phyloP scores from a whole-genome alignment of 2,797 vertebrate species.

The Falco columbarius region DNA sequence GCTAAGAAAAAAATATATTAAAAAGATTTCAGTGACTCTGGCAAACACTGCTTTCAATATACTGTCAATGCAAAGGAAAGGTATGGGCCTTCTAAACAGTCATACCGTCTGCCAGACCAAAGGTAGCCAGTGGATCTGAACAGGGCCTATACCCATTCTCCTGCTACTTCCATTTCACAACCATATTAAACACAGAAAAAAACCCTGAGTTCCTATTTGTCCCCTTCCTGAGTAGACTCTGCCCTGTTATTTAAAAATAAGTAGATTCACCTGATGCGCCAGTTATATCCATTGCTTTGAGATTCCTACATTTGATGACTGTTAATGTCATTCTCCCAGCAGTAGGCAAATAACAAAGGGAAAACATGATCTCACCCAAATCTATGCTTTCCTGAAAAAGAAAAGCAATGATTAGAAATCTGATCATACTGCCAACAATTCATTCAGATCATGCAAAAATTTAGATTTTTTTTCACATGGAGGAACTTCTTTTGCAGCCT shows the following conservation, averaged over 20 bases:
- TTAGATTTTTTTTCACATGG: not conserved
- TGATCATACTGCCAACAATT: not conserved
- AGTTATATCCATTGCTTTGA: constrained; percentile 99
- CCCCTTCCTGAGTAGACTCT: not conserved
- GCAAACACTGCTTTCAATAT: not conserved
- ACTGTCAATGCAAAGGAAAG: not conserved
- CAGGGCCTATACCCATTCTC: not conserved
- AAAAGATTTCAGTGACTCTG: not conserved
- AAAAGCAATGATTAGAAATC: constrained; percentile 7
- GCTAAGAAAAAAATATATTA: not conserved
- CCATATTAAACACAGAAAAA: not conserved
- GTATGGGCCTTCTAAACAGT: not conserved
- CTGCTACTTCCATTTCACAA: not conserved
- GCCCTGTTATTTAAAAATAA: not conserved
- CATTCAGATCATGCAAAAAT: not conserved
- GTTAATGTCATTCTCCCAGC: constrained; percentile 97
- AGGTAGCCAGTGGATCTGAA: not conserved
- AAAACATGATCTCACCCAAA: constrained; percentile 99
- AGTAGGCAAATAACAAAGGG: constrained; percentile 96
- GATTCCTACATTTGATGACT: constrained; percentile 98
- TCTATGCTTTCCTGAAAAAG: constrained; percentile 92
- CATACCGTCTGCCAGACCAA: not conserved
- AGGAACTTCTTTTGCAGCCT: not conserved
- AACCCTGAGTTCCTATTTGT: not conserved
- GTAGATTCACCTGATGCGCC: constrained; percentile 90